Evolutionary conservation across 2,888 invertebrate genomes (phyloP), one percentile per base, ranked within the genome.

Genomic region (Isoperla grammatica): DNA sequence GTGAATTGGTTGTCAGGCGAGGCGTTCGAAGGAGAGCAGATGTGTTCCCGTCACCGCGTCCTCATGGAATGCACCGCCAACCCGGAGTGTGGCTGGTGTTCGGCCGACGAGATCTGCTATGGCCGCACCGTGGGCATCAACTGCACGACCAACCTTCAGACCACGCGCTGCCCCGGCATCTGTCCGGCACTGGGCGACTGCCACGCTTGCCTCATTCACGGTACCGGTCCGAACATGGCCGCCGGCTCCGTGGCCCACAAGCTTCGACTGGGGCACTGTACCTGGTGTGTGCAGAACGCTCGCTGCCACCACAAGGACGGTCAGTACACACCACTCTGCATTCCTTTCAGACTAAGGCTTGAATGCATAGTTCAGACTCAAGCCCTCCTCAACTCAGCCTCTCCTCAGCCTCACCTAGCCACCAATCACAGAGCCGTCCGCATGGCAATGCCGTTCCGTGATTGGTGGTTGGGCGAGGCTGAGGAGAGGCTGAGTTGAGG

Each of bases 1-100:
- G 8, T 29, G 5, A 29, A 29, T 4, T 29, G 29, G 29, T 29
- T 29, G 5, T 29, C 42, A 53, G 53, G 53, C 19, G 63, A 63
- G 37, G 23, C 74, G 9, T 79, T 83, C 65, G 88, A 89, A 66
- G 88, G 89, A 0, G 90, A 91, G 71, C 82, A 85, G 42, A 82
- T 87, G 1, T 92, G 92, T 68, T 82, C 82, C 13, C 79, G 85
- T 29, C 90, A 91, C 71, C 81, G 81, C 66, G 82, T 84, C 29
- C 84, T 89, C 66, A 84, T 85, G 1, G 89, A 90, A 69, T 94
- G 93, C 69, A 82, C 89, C 0, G 88, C 90, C 0, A 93, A 95
- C 75, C 93, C 94, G 0, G 94, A 94, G 73, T 96, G 95, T 71
- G 93, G 94, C 12, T 95, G 93, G 93, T 95, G 95, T 72, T 90